Percentiles rank a stretch among this genome's conserved stretches.
These are phyloP conservation scores for Andricus curvator DNA, from an alignment of 2,888 invertebrate genomes.

Conservation along the genomic window DNA sequence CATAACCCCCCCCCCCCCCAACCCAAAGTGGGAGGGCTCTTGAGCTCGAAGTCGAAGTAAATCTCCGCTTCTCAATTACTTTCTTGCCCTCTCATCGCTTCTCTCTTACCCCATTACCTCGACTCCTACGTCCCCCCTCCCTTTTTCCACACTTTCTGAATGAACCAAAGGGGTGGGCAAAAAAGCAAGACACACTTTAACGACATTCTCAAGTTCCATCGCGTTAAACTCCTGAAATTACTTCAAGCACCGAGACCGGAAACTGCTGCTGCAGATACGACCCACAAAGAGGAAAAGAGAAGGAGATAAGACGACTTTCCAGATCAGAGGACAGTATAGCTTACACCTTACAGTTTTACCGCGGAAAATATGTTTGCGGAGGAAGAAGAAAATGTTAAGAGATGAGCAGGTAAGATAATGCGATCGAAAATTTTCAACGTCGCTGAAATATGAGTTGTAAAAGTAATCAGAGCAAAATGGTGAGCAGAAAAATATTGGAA, in stretches of 20 bases:
- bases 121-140: conserved; percentile 23
- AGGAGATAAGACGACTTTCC: conserved; percentile 15
- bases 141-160: conserved; percentile 40
- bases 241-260: not conserved
- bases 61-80: conserved; percentile 78
- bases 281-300: conserved; percentile 17
- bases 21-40: conserved; percentile 27
- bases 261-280: conserved; percentile 19
- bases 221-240: conserved; percentile 36
- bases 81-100: conserved; percentile 52
- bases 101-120: conserved; percentile 54
- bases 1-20: conserved; percentile 3
- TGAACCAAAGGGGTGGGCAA: not conserved
- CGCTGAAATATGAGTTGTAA: not conserved
- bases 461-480: not conserved
- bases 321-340: conserved; percentile 27
- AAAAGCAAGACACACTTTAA: conserved; percentile 31
- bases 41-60: conserved; percentile 66
- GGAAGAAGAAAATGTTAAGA: not conserved
- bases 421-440: not conserved
- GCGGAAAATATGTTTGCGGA: conserved; percentile 14
- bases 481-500: not conserved
- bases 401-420: not conserved
- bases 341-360: conserved; percentile 1
- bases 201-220: conserved; percentile 30